Conservation (phyloP, 2,888 invertebrate genomes). For the Agrochola macilenta region DNA sequence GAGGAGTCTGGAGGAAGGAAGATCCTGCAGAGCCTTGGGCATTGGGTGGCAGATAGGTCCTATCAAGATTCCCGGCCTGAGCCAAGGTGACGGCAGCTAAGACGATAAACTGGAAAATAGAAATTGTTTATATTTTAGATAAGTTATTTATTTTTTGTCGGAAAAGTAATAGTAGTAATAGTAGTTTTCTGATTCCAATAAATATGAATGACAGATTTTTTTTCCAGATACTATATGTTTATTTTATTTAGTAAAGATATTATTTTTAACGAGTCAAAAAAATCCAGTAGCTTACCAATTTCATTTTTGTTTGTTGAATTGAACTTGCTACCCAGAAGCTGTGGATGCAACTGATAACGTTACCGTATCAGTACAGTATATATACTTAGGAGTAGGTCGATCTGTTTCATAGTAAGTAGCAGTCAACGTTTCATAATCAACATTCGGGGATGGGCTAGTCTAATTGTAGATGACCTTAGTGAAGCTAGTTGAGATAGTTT, state of each 20-base stretch:
- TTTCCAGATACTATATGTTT: not conserved
- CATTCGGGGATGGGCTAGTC: constrained; percentile 80
- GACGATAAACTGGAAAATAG: constrained; percentile 75
- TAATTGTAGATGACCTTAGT: constrained; percentile 73
- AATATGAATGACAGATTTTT: not conserved
- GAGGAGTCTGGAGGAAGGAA: constrained; percentile 59
- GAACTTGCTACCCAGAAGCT: constrained; percentile 72
- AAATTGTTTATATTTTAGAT: not conserved
- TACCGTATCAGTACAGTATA: constrained; percentile 79
- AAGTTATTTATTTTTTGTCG: not conserved
- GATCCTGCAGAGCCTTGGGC: constrained; percentile 66
- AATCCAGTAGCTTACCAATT: constrained; percentile 79
- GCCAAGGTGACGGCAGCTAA: constrained; percentile 77
- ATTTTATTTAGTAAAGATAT: not conserved
- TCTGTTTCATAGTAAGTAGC: constrained; percentile 81
- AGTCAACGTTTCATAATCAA: constrained; percentile 81
- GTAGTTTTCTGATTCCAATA: not conserved
- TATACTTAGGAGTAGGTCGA: constrained; percentile 82
- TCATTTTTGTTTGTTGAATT: constrained; percentile 72
- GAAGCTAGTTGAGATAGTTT: constrained; percentile 44
- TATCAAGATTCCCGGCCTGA: constrained; percentile 82
- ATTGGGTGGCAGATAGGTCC: constrained; percentile 83
- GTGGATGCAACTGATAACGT: constrained; percentile 81
- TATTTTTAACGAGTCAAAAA: too few relatives aligned
- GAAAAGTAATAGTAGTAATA: not conserved